phyloP scores from a whole-genome alignment of 2,113 vertebrate species.

The Lamprologus ornatipinnis region DNA sequence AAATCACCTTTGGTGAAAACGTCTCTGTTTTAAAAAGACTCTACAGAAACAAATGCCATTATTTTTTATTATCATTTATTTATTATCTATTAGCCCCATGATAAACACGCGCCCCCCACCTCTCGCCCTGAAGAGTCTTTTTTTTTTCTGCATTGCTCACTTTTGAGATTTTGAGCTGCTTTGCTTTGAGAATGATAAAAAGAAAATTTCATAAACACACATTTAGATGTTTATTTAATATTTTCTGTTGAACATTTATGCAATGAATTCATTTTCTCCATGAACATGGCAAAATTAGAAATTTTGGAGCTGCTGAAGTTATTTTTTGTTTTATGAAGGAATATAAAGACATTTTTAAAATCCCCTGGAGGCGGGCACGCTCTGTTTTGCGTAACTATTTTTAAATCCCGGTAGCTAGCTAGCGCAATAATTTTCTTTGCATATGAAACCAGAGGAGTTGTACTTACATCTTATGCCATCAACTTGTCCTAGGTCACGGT shows the following conservation, averaged over 20 bases:
- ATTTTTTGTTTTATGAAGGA: background rate
- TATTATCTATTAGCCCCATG: background rate
- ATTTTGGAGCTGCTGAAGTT: background rate
- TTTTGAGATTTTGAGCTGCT: background rate
- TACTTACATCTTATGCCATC: background rate
- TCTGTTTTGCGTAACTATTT: background rate
- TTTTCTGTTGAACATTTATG: background rate
- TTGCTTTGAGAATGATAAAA: background rate
- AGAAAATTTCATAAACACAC: background rate
- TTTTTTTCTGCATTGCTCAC: background rate
- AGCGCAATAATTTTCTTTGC: background rate
- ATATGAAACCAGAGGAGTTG: background rate
- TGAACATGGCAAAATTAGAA: background rate
- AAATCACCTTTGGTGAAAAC: background rate
- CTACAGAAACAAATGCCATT: background rate
- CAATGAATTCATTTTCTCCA: background rate
- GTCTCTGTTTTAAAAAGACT: background rate
- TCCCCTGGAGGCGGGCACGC: background rate
- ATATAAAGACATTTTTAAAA: background rate
- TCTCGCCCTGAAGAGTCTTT: background rate
- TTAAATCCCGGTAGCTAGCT: background rate
- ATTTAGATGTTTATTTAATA: background rate
- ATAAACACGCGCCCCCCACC: accelerated
- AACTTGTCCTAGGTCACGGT: accelerated
- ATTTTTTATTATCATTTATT: background rate